phyloP scores from a whole-genome alignment of 2,888 invertebrate genomes.

The Anagyrus pseudococci region DNA sequence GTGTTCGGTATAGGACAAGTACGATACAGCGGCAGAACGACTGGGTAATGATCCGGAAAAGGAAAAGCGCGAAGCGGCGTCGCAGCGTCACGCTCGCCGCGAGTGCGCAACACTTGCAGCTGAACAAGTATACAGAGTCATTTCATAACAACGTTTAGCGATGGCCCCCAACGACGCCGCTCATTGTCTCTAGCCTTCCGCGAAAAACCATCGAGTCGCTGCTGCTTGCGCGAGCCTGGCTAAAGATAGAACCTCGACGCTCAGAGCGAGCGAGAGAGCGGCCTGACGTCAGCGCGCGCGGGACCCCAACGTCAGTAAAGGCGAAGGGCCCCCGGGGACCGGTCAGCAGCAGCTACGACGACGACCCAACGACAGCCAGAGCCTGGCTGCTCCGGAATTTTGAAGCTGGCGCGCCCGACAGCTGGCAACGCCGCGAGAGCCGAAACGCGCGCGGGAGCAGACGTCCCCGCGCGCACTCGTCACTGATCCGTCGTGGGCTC shows the following conservation, averaged over 20 bases:
- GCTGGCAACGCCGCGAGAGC: conserved; percentile 26
- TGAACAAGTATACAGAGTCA: neutral
- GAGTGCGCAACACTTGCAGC: neutral
- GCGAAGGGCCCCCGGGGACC: too few relatives aligned
- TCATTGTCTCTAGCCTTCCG: neutral
- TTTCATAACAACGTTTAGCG: neutral
- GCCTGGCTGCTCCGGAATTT: conserved; percentile 11
- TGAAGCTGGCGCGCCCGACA: conserved; percentile 33
- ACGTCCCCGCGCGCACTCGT: too few relatives aligned
- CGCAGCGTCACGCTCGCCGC: neutral
- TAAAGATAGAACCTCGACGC: neutral
- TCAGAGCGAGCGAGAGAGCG: too few relatives aligned
- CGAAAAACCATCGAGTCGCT: too few relatives aligned
- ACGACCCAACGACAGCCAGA: neutral
- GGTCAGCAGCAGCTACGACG: too few relatives aligned
- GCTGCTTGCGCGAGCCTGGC: neutral
- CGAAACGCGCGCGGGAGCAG: too few relatives aligned
- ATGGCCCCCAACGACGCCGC: neutral
- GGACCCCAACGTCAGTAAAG: too few relatives aligned
- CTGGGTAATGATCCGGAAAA: too few relatives aligned
- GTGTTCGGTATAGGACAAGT: too few relatives aligned
- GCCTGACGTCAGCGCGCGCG: too few relatives aligned
- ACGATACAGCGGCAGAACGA: too few relatives aligned
- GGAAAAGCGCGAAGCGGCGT: neutral
- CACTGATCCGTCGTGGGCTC: too few relatives aligned